Conservation (phyloP, 2,113 vertebrate species). For the Hepsetus odoe region DNA sequence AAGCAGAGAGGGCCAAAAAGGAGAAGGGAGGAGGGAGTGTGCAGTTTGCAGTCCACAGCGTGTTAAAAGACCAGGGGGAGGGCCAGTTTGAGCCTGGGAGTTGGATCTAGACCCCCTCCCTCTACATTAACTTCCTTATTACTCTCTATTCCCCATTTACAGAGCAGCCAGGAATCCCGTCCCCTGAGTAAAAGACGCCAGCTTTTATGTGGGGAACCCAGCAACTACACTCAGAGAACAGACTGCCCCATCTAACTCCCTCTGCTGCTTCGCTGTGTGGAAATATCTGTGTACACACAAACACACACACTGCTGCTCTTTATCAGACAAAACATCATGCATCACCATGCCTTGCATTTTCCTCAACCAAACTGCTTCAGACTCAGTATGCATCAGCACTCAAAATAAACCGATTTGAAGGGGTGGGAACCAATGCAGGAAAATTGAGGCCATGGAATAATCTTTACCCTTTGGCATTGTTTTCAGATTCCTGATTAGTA, state of each 20-base stretch:
- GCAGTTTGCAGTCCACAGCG: slow-evolving; percentile 68
- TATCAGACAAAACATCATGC: slow-evolving; percentile 43
- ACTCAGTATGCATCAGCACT: slow-evolving; percentile 38
- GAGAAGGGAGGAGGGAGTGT: slow-evolving; percentile 60
- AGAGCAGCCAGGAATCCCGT: slow-evolving; percentile 73
- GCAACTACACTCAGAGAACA: slow-evolving; percentile 75
- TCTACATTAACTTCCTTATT: slow-evolving; percentile 64
- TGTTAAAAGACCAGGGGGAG: slow-evolving; percentile 66
- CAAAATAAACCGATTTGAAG: slow-evolving; percentile 33
- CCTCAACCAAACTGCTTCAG: background rate
- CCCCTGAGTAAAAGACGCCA: slow-evolving; percentile 71
- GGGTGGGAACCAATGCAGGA: slow-evolving; percentile 55
- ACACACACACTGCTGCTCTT: slow-evolving; percentile 52
- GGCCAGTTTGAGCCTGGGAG: slow-evolving; percentile 72
- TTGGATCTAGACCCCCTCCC: slow-evolving; percentile 73
- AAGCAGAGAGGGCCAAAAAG: slow-evolving; percentile 68
- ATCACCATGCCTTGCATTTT: slow-evolving; percentile 41
- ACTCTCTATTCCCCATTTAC: slow-evolving; percentile 65
- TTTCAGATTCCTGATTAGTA: slow-evolving; percentile 65
- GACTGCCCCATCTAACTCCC: slow-evolving; percentile 38
- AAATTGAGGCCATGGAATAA: slow-evolving; percentile 64
- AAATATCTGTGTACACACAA: slow-evolving; percentile 40
- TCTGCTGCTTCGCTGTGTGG: slow-evolving; percentile 22
- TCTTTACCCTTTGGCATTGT: slow-evolving; percentile 68
- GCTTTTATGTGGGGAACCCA: slow-evolving; percentile 81